phyloP scores from a whole-genome alignment of 2,113 vertebrate species.

The Calidris pygmaea region DNA sequence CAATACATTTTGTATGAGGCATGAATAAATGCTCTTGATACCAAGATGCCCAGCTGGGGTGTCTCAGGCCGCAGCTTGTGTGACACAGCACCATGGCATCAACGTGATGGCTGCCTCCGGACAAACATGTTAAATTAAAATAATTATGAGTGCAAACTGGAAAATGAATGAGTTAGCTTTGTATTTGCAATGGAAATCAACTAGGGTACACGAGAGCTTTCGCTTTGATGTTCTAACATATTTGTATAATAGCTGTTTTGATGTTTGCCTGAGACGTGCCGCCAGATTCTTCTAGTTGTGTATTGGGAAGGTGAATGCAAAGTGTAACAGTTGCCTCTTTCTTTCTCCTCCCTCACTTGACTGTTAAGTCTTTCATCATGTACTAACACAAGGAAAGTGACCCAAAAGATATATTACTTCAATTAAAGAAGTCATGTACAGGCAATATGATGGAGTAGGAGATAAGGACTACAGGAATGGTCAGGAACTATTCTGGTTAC shows the following conservation, averaged over 20 bases:
- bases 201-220: not conserved
- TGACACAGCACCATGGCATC: constrained; percentile 38
- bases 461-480: not conserved
- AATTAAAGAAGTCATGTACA: not conserved
- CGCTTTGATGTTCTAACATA: constrained; percentile 13
- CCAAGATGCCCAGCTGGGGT: constrained; percentile 2
- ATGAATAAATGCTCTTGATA: constrained; percentile 26
- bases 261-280: not conserved
- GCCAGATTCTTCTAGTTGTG: not conserved
- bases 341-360: not conserved
- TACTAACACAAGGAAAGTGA: not conserved
- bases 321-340: not conserved
- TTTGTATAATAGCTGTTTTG: constrained; percentile 40
- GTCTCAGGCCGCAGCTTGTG: not conserved
- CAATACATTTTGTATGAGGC: not conserved
- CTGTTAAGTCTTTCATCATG: not conserved
- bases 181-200: constrained; percentile 61
- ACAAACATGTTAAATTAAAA: constrained; percentile 47
- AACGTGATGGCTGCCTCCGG: not conserved
- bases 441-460: not conserved
- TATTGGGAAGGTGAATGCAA: constrained; percentile 10
- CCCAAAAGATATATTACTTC: not conserved
- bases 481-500: not conserved
- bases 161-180: constrained; percentile 44
- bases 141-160: constrained; percentile 31